These are phyloP conservation scores for Pangasius krempfi DNA, from an alignment of 2,797 vertebrate species.

Conservation along the genomic window DNA sequence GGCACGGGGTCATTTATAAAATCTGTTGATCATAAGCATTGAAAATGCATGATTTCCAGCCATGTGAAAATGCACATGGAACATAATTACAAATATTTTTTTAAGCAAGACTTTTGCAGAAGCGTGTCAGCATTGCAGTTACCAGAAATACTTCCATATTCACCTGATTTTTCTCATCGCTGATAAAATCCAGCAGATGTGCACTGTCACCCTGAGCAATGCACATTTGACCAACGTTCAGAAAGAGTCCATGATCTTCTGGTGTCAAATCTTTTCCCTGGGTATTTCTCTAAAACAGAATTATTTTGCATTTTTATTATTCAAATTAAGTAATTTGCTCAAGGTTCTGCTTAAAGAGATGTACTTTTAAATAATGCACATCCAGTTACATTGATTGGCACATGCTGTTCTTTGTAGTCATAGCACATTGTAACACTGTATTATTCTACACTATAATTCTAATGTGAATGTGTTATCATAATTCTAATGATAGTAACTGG, in stretches of 20 bases:
- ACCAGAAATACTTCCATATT: not conserved
- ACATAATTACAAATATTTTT: not conserved
- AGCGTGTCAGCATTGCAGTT: not conserved
- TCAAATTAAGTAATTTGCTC: not conserved
- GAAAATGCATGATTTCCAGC: not conserved
- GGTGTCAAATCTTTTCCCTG: constrained; percentile 80
- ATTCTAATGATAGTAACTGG: not conserved
- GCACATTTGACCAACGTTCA: constrained; percentile 79
- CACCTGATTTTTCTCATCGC: constrained; percentile 89
- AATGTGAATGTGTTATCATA: not conserved
- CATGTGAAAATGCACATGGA: not conserved
- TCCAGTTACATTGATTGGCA: not conserved
- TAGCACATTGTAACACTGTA: not conserved
- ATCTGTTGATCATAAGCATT: not conserved
- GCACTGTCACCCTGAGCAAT: constrained; percentile 76
- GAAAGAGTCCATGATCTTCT: constrained; percentile 86
- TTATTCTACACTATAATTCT: not conserved
- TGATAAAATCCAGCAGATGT: constrained; percentile 81
- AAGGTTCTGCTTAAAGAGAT: not conserved
- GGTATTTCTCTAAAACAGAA: constrained; percentile 72
- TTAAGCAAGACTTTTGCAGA: constrained; percentile 24
- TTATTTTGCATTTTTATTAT: not conserved
- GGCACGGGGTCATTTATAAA: not conserved
- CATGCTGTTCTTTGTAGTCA: not conserved
- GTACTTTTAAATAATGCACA: not conserved